Base-by-base conservation (phyloP, 2,797 vertebrate species). In the Synaphobranchus kaupii region DNA sequence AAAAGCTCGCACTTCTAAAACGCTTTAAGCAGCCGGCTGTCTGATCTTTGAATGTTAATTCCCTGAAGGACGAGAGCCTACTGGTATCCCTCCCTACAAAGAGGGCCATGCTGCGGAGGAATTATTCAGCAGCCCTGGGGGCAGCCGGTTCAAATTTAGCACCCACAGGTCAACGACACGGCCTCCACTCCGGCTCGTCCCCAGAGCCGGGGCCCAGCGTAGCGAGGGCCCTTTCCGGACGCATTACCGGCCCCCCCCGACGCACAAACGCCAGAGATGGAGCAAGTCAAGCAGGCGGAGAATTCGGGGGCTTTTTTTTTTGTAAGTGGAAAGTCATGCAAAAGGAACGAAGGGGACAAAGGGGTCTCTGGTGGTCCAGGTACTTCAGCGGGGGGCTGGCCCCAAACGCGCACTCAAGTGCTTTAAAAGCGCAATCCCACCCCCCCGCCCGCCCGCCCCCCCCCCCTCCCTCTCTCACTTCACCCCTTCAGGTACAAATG, bases 291-390 rank as follows among this genome's bases (percentile, higher is more conserved):
- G 96, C 95, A 96, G 93, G 90, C 94, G 93, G 90, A 86, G 48
- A 58, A 39, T 4, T 58, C 7, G 2, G 28, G 88, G 90, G 90
- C 20, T 58, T 92, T 48, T 63, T n/a, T n/a, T 88, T 93, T 93
- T 92, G 90, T 95, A 97, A 98, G 96, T 97, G 95, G 96, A 97
- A 97, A 98, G 96, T 96, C 97, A 97, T 96, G 97, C 97, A 96
- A 96, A 66, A 94, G 93, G 97, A 97, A 96, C 95, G 92, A 94
- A 89, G 95, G 93, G 95, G 60, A 13, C 12, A 94, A 93, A 90
- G 88, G 84, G 91, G 92, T 93, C 96, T 97, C 97, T 96, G 88
- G 94, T 96, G 95, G 96, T 94, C 95, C 96, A 96, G 94, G 94
- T 97, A 97, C 97, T 97, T 97, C 94, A 92, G 25, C 84, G 25